Conservation (phyloP, 2,888 invertebrate species). For the Diaprepes abbreviatus region DNA sequence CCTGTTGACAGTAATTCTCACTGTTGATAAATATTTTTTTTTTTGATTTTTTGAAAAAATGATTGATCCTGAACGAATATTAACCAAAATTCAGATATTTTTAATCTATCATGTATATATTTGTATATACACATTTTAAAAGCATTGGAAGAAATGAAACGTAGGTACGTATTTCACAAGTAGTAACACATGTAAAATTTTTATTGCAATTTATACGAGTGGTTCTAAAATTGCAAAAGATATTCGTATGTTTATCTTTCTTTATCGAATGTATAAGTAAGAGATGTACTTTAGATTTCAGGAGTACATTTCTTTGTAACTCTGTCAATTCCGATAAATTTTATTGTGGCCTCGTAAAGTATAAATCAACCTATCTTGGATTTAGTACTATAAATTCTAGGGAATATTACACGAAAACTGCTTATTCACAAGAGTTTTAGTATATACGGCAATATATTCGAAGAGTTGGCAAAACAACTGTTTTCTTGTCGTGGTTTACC, state of each 20-base stretch:
- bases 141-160: no score
- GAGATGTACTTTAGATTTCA: slow-evolving; percentile 39
- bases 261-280: slow-evolving; percentile 18
- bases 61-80: no score
- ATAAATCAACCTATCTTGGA: slow-evolving; percentile 46
- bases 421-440: slow-evolving; percentile 42
- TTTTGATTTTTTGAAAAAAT: no score
- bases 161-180: no score
- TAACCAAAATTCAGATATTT: no score
- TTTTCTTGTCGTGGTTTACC: slow-evolving; percentile 27
- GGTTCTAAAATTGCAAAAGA: slow-evolving; percentile 1
- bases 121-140: no score
- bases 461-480: slow-evolving; percentile 44
- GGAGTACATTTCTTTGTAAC: slow-evolving; percentile 40
- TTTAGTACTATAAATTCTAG: slow-evolving; percentile 43
- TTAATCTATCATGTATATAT: no score
- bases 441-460: slow-evolving; percentile 39
- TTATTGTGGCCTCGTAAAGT: slow-evolving; percentile 43
- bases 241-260: slow-evolving; percentile 19
- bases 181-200: background rate
- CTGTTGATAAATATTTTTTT: no score
- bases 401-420: slow-evolving; percentile 43
- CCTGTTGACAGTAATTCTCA: background rate
- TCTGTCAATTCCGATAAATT: slow-evolving; percentile 44
- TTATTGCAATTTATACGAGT: slow-evolving; percentile 24